A percentile compares a stretch with the other conserved stretches of the same genome.
Conservation (phyloP, 2,888 invertebrate genomes). For the Trachelus stipa region DNA sequence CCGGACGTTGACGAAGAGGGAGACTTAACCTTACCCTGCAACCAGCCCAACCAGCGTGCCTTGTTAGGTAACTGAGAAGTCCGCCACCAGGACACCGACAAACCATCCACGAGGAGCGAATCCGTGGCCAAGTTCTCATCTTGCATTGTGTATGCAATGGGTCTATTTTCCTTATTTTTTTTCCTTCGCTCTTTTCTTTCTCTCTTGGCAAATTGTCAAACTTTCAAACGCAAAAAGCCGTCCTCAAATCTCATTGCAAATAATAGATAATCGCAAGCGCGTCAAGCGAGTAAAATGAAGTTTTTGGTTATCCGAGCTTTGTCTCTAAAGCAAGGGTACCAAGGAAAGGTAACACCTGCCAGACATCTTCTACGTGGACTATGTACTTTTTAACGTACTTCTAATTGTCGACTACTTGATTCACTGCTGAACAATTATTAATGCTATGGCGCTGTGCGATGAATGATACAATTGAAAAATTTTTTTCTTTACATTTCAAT, state of each 20-base stretch:
- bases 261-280: conserved; percentile 4
- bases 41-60: conserved; percentile 65
- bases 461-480: not conserved
- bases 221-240: not conserved
- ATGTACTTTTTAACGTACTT: not conserved
- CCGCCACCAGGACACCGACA: conserved; percentile 49
- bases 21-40: conserved; percentile 67
- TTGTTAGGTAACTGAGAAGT: conserved; percentile 62
- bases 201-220: not conserved
- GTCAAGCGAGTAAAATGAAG: not conserved
- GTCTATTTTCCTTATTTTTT: not conserved
- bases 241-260: not conserved
- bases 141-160: not conserved
- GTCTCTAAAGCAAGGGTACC: not conserved
- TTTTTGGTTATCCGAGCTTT: not conserved
- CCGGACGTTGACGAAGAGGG: conserved; percentile 65
- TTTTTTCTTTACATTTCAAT: not conserved
- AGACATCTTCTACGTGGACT: not conserved
- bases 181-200: not conserved
- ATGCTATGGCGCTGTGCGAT: not conserved
- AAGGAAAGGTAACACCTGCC: not conserved
- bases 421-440: not conserved
- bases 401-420: not conserved
- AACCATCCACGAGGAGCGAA: conserved; percentile 22
- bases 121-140: conserved; percentile 33